Evolutionary conservation across 2,888 invertebrate genomes (phyloP).

Genomic region (Uropetala carovei): DNA sequence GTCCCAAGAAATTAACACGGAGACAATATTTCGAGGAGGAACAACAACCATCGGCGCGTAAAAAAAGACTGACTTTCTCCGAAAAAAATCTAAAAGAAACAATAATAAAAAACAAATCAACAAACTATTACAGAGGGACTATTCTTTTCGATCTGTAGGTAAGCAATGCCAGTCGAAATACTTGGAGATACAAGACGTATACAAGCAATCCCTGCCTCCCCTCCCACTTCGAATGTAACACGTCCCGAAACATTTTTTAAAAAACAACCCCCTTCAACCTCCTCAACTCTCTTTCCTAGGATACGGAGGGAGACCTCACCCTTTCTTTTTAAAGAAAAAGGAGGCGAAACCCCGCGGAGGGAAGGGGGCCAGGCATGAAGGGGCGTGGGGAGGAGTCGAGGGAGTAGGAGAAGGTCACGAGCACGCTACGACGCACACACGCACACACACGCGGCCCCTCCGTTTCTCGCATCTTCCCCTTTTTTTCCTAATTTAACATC

Average conservation of each 20-base stretch:
- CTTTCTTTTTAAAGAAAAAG: not conserved
- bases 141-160: conserved; percentile 55
- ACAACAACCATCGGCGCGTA: conserved; percentile 58
- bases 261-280: conserved; percentile 1
- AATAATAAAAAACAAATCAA: conserved; percentile 60
- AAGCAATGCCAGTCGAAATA: conserved; percentile 63
- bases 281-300: conserved; percentile 22
- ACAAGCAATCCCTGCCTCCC: conserved; percentile 63
- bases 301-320: conserved; percentile 27
- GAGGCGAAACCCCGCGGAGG: not conserved
- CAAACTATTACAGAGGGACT: conserved; percentile 64
- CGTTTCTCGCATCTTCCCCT: not conserved
- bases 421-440: conserved; percentile 1
- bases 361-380: conserved; percentile 22
- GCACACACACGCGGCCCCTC: conserved; percentile 11
- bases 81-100: conserved; percentile 49
- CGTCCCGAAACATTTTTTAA: not conserved
- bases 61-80: conserved; percentile 58
- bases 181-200: conserved; percentile 57
- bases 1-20: conserved; percentile 44
- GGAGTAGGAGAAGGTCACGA: not conserved
- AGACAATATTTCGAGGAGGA: conserved; percentile 50
- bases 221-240: conserved; percentile 33
- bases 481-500: not conserved
- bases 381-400: not conserved